Evolutionary conservation across 2,113 vertebrate genomes (phyloP).

Genomic region (Mesembrinibis cayennensis): DNA sequence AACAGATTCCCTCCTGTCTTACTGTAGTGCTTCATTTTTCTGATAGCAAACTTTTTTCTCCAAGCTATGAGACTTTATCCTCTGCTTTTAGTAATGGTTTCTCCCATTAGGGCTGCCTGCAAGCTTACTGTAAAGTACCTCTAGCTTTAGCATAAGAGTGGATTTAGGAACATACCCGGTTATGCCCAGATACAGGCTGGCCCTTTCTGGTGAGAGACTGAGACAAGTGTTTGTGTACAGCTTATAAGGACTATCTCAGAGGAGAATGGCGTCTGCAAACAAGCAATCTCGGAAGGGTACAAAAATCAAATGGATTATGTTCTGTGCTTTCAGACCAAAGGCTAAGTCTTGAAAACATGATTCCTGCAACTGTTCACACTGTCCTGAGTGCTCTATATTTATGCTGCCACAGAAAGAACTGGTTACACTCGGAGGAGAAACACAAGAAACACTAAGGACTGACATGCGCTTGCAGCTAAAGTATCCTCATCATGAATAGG

Average conservation of each 20-base stretch:
- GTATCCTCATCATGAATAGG: constrained; percentile 87
- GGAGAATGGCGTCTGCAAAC: neutral
- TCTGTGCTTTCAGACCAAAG: constrained; percentile 73
- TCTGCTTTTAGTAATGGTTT: neutral
- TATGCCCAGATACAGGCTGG: neutral
- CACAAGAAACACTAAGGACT: constrained; percentile 49
- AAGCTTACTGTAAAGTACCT: neutral
- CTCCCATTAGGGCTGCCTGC: neutral
- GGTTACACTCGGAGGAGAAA: constrained; percentile 80
- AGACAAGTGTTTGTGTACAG: neutral
- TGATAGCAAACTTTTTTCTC: neutral
- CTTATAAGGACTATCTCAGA: neutral
- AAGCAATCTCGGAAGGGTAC: neutral
- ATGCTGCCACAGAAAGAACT: constrained; percentile 89
- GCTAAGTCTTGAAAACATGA: constrained; percentile 84
- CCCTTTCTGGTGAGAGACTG: neutral
- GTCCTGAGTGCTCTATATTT: constrained; percentile 76
- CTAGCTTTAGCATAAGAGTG: neutral
- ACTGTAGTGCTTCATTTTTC: neutral
- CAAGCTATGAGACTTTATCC: neutral
- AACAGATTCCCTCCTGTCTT: neutral
- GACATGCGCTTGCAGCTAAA: constrained; percentile 64
- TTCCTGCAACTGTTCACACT: constrained; percentile 73
- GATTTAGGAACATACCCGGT: neutral
- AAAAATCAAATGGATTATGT: constrained; percentile 7